These are phyloP conservation scores for Alectoris magna DNA, from an alignment of 2,797 vertebrate species.

Conservation along the genomic window DNA sequence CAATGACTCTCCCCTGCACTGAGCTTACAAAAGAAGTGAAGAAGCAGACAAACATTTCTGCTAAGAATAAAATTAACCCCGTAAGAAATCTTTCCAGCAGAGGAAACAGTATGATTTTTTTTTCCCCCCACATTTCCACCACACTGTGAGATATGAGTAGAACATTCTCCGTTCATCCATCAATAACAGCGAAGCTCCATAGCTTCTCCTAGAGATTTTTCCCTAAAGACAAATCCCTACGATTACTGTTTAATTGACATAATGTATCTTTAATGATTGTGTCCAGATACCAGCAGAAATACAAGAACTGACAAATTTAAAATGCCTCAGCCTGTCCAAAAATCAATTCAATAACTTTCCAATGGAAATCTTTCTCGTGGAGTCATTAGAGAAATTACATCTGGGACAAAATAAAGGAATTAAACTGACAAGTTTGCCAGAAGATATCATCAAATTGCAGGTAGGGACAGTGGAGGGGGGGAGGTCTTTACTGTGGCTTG, in stretches of 20 bases:
- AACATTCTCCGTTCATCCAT: slow-evolving; percentile 37
- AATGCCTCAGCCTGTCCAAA: slow-evolving; percentile 72
- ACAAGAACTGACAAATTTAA: slow-evolving; percentile 67
- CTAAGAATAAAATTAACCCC: slow-evolving; percentile 24
- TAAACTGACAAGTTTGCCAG: slow-evolving; percentile 67
- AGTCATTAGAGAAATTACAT: slow-evolving; percentile 72
- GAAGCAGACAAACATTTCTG: slow-evolving; percentile 8
- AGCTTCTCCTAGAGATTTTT: slow-evolving; percentile 1
- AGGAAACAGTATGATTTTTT: background rate
- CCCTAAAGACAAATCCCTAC: background rate
- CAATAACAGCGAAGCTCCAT: background rate
- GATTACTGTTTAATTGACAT: slow-evolving; percentile 23
- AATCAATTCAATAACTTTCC: slow-evolving; percentile 76
- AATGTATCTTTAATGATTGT: slow-evolving; percentile 14
- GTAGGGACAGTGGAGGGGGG: slow-evolving; percentile 31
- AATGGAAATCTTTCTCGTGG: slow-evolving; percentile 67
- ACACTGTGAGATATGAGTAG: slow-evolving; percentile 5
- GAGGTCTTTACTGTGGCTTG: background rate
- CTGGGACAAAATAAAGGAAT: slow-evolving; percentile 75
- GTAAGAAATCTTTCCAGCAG: slow-evolving; percentile 18
- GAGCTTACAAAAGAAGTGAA: slow-evolving; percentile 28
- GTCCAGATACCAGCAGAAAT: slow-evolving; percentile 69
- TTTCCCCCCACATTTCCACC: background rate
- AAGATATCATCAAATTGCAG: slow-evolving; percentile 65
- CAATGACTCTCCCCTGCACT: background rate